Base-by-base conservation (phyloP, 2,888 invertebrate species). In the Eupithecia insigniata region DNA sequence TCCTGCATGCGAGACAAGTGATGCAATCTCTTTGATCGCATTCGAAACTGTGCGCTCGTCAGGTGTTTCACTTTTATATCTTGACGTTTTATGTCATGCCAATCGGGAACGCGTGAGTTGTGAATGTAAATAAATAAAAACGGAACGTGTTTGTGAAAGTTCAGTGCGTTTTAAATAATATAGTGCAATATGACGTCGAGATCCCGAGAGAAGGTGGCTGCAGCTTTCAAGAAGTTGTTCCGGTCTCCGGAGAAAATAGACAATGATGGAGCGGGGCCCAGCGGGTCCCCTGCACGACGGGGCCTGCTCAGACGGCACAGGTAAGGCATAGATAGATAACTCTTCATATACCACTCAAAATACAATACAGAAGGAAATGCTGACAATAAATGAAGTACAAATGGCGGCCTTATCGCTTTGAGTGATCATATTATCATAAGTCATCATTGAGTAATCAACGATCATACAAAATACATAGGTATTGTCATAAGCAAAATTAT, bases 191-290 rank as follows among this genome's bases (percentile, higher is more conserved):
- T 97, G 97, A 96, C 96, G 84, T 96, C 97, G 79, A 95, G 97
- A 80, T 96, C 97, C 43, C 97, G 97, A 90, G 97, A 97, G 86
- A 97, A 97, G 94, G 96, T 97, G 76, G 96, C 97, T 36, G 96
- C 97, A 34, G 97, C 97, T 67, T 96, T 97, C 90, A 95, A 96
- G 81, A 97, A 97, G 91, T 93, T 97, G 80, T 97, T 97, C 89
- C 96, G 96, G 79, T 96, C 96, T 65, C 95, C 96, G 26, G 96
- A 96, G 85, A 97, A 97, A 87, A 95, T 96, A 71, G 96, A 96
- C 80, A 96, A 95, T 76, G 96, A 96, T 73, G 95, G 93, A 32
- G 95, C 95, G 30, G 95, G 95, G 26, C 95, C 95, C 71, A 95
- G 95, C 70, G 96, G 95, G 43, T 96, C 96, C 26, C 96, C 96